Percentiles rank a stretch among this genome's conserved stretches.
These are phyloP conservation scores for Cloeon dipterum DNA, from an alignment of 2,888 invertebrate species.

Conservation along the genomic window DNA sequence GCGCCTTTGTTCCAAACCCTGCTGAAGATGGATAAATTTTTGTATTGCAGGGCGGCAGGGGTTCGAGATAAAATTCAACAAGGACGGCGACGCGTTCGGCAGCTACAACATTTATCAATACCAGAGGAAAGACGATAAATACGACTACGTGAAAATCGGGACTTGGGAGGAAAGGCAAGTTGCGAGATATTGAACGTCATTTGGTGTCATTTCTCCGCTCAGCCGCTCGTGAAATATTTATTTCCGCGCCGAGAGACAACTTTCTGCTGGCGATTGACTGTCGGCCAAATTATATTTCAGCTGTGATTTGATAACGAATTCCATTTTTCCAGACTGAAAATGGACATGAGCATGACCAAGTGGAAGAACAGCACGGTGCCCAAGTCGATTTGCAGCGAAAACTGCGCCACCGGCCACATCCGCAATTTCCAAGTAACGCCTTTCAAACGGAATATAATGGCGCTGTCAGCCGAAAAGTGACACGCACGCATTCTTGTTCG, in stretches of 20 bases:
- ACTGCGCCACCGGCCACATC: conserved; percentile 32
- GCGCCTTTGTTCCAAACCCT: no score
- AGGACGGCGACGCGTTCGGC: conserved; percentile 40
- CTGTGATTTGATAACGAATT: no score
- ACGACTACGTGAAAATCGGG: conserved; percentile 32
- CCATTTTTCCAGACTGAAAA: conserved; percentile 19
- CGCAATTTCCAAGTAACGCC: conserved; percentile 26
- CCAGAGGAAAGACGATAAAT: conserved; percentile 25
- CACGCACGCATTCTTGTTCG: conserved; percentile 2
- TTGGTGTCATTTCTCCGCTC: background rate
- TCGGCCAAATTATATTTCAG: no score
- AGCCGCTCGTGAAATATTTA: background rate
- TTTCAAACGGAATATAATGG: no score
- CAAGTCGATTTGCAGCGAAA: conserved; percentile 33
- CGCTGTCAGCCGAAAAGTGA: no score
- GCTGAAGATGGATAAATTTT: no score
- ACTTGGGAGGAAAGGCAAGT: conserved; percentile 31
- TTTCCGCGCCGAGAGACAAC: no score
- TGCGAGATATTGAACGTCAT: no score
- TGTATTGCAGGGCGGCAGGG: conserved; percentile 27
- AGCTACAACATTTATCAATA: conserved; percentile 47
- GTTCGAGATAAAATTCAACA: conserved; percentile 31
- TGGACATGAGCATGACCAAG: conserved; percentile 21
- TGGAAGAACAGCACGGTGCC: conserved; percentile 21
- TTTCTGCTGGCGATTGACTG: no score